phyloP scores from a whole-genome alignment of 1,140 invertebrate species.

The Aphis craccivora region DNA sequence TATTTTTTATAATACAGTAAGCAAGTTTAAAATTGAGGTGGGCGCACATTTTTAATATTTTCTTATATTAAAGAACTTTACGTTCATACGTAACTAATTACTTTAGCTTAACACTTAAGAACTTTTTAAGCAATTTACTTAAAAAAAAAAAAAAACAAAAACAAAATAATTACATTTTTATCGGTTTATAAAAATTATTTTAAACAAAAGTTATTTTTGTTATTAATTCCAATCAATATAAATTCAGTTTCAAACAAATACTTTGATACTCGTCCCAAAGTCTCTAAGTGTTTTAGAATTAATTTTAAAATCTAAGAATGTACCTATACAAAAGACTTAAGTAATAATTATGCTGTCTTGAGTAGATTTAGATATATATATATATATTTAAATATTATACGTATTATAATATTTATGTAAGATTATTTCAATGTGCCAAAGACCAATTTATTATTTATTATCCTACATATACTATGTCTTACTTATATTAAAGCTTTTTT shows the following conservation, averaged over 20 bases:
- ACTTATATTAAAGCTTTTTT: slow-evolving; percentile 20
- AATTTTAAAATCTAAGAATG: neutral
- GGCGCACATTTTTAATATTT: neutral
- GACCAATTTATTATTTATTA: slow-evolving; percentile 52
- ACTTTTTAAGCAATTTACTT: neutral
- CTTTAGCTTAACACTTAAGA: neutral
- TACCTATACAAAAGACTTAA: slow-evolving; percentile 26
- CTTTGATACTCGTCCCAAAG: neutral
- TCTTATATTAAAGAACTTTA: neutral
- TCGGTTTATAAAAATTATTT: neutral
- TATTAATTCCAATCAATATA: neutral
- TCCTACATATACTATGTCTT: slow-evolving; percentile 27
- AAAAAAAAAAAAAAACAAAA: neutral
- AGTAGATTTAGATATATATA: slow-evolving; percentile 35
- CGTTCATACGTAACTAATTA: neutral
- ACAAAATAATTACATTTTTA: neutral
- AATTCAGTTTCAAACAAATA: neutral
- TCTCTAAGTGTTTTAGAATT: neutral
- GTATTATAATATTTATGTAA: slow-evolving; percentile 39
- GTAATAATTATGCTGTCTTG: neutral
- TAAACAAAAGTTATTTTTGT: neutral
- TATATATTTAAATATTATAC: no score
- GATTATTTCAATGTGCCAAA: slow-evolving; percentile 50
- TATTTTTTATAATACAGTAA: neutral
- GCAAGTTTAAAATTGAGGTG: neutral